phyloP scores from a whole-genome alignment of 2,797 vertebrate genomes.

The Lophius americanus region DNA sequence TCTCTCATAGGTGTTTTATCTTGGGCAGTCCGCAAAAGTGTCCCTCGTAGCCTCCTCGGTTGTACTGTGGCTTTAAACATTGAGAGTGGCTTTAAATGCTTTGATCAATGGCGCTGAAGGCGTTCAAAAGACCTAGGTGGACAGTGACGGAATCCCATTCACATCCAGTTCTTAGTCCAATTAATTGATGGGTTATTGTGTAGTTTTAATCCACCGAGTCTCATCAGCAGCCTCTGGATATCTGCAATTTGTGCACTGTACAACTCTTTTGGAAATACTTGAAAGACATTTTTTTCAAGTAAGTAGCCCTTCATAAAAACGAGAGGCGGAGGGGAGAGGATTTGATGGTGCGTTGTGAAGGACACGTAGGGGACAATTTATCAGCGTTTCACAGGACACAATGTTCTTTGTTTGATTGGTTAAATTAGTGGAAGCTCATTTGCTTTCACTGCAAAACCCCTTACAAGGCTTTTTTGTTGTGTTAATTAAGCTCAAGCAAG shows the following conservation, averaged over 20 bases:
- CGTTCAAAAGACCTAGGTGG: slow-evolving; percentile 41
- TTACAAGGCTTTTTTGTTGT: slow-evolving; percentile 69
- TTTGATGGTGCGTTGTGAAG: slow-evolving; percentile 61
- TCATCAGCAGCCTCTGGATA: neutral
- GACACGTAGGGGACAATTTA: slow-evolving; percentile 72
- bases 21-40: slow-evolving; percentile 35
- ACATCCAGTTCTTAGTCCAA: slow-evolving; percentile 44
- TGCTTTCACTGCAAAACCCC: slow-evolving; percentile 77
- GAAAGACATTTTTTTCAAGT: neutral
- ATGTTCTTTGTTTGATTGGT: slow-evolving; percentile 76
- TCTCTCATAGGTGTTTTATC: slow-evolving; percentile 55
- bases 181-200: slow-evolving; percentile 42
- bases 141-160: slow-evolving; percentile 55
- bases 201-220: neutral
- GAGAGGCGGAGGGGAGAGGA: neutral
- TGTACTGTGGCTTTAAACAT: slow-evolving; percentile 62
- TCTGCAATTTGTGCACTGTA: neutral
- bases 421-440: slow-evolving; percentile 79
- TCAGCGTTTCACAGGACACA: slow-evolving; percentile 73
- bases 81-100: slow-evolving; percentile 54
- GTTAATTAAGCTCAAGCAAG: slow-evolving; percentile 72
- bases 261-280: neutral
- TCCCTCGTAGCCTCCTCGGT: slow-evolving; percentile 27
- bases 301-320: slow-evolving; percentile 5
- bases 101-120: slow-evolving; percentile 56